These are phyloP conservation scores for Scaptomyza montana DNA, from an alignment of 1,140 invertebrate species.

Conservation along the genomic window DNA sequence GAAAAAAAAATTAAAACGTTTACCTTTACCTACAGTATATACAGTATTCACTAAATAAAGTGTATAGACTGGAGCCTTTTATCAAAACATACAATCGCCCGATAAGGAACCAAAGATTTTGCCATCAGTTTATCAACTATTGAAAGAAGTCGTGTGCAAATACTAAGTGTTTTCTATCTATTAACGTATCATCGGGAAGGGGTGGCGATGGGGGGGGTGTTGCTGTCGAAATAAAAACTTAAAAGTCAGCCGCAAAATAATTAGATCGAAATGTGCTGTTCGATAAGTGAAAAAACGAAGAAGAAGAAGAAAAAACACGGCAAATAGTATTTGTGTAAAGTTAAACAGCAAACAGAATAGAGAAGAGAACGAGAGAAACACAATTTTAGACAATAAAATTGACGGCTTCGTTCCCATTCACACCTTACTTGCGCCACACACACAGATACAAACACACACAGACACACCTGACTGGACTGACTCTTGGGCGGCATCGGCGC, in stretches of 20 bases:
- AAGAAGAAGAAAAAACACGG: constrained; percentile 27
- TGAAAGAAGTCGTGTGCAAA: background rate
- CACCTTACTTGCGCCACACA: constrained; percentile 12
- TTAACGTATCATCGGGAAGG: background rate
- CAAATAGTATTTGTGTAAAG: constrained; percentile 40
- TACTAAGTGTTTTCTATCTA: background rate
- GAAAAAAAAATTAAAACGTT: too few relatives aligned
- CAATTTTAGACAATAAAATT: constrained; percentile 43
- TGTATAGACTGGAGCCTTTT: too few relatives aligned
- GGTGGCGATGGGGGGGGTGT: too few relatives aligned
- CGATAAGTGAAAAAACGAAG: constrained; percentile 26
- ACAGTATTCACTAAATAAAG: too few relatives aligned
- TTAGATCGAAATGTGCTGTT: constrained; percentile 54
- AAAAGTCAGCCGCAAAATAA: constrained; percentile 57
- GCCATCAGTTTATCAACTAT: constrained; percentile 18
- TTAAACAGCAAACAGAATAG: background rate
- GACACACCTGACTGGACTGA: constrained; percentile 19
- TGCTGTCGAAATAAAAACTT: constrained; percentile 9
- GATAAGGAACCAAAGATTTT: too few relatives aligned
- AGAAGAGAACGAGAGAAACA: background rate
- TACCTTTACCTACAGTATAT: too few relatives aligned
- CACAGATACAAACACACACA: too few relatives aligned
- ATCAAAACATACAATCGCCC: too few relatives aligned
- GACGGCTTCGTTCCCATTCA: constrained; percentile 38
- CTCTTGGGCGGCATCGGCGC: constrained; percentile 13